Base-by-base conservation (phyloP, 2,888 invertebrate species). In the Bombyx huttoni region DNA sequence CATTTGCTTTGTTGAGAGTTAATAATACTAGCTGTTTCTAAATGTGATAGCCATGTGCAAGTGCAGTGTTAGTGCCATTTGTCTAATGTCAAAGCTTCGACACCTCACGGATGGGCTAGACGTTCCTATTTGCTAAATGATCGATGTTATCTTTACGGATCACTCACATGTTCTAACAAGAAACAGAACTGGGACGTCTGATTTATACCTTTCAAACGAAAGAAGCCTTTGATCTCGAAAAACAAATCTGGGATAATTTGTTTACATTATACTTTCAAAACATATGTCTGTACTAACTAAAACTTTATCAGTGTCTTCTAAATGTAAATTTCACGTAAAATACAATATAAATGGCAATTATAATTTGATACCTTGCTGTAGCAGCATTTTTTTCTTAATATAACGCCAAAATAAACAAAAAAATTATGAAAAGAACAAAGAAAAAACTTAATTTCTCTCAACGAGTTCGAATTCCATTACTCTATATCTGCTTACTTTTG, bases 181-280 rank as follows among this genome's bases (percentile, higher is more conserved):
- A 76, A 79, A 70, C 73, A 76, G 73, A 73, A 73, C 74, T 62
- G 61, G 51, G 60, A 54, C 58, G 55, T 58, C 60, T 62, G 66
- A 67, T 65, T 72, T 64, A 62, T 60, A 62, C 60, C 61, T 62
- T 68, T 69, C 66, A 62, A 75, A 75, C 71, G 75, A 77, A 60
- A 60, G 65, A 62, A 57, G 59, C 62, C 76, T 81, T 81, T 82
- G 78, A 82, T 78, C 74, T 77, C 63, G 58, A 57, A 55, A 59
- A 63, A 54, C 54, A 54, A 55, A 50, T 52, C 7, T 40, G 40
- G 2, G 12, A 40, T 40, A 12, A 40, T 40, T 40, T 40, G 40
- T 40, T 40, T 10, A 40, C 12, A 40, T 40, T 40, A 40, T 24
- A 24, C 24, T 24, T 24, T 24, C 24, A 24, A 24, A 24, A 24